These are phyloP conservation scores for Oithona nana DNA, from an alignment of 2,888 invertebrate genomes.

Conservation along the genomic window DNA sequence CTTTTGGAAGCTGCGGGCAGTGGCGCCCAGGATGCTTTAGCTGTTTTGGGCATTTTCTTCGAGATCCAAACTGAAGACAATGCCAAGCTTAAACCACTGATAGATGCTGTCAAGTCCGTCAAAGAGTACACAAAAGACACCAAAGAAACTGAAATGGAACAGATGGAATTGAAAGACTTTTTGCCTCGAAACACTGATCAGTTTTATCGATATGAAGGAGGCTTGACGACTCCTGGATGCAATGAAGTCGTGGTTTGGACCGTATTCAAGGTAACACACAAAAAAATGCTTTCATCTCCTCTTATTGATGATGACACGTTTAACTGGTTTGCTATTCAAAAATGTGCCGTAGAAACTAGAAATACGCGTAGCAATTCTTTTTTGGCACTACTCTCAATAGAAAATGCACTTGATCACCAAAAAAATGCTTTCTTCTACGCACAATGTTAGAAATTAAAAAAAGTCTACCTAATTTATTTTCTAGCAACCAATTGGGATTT, in stretches of 20 bases:
- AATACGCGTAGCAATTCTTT: too few species aligned
- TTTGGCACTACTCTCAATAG: background rate
- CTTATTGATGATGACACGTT: too few species aligned
- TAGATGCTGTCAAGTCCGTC: background rate
- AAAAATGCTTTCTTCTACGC: background rate
- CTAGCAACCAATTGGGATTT: background rate
- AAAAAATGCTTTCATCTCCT: background rate
- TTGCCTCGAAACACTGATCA: background rate
- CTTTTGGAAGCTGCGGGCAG: background rate
- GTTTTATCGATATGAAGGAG: slow-evolving; percentile 15
- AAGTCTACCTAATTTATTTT: background rate
- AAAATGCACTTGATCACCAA: background rate
- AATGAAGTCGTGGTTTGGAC: slow-evolving; percentile 17
- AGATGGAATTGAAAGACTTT: background rate
- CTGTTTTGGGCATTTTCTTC: slow-evolving; percentile 42
- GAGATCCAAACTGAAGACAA: slow-evolving; percentile 28
- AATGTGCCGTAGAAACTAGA: too few species aligned
- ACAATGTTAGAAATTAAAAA: background rate
- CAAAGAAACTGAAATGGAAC: too few species aligned
- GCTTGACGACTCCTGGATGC: slow-evolving; percentile 15
- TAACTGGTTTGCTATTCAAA: too few species aligned
- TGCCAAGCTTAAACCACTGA: background rate
- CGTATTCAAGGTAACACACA: slow-evolving; percentile 12
- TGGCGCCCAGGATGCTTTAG: slow-evolving; percentile 32
- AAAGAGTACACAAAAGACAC: background rate